These are phyloP conservation scores for Drosophila tanythrix DNA, from an alignment of 2,888 invertebrate species.

Conservation along the genomic window DNA sequence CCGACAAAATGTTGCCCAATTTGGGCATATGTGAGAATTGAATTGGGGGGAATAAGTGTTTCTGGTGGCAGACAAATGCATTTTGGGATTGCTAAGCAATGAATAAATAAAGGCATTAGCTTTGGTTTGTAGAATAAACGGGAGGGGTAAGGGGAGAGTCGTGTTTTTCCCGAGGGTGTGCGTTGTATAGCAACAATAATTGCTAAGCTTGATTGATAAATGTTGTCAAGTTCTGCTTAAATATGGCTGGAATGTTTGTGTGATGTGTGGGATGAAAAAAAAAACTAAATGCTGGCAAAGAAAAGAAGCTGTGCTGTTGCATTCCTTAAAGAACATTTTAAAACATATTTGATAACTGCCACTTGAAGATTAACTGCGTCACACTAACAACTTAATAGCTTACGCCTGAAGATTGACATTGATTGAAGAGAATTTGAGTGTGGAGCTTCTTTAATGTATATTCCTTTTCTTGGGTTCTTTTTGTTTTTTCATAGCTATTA, in stretches of 20 bases:
- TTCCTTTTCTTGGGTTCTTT: neutral
- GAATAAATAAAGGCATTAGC: constrained; percentile 37
- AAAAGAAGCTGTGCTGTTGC: neutral
- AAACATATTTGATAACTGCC: neutral
- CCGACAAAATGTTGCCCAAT: constrained; percentile 25
- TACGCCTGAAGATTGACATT: neutral
- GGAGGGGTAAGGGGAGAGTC: neutral
- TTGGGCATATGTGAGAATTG: constrained; percentile 47
- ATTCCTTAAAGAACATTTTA: neutral
- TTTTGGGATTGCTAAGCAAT: constrained; percentile 34
- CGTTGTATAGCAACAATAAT: constrained; percentile 18
- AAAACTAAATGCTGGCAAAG: neutral
- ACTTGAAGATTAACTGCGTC: neutral
- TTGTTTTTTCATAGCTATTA: neutral
- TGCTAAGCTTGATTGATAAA: constrained; percentile 50
- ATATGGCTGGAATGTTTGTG: constrained; percentile 1
- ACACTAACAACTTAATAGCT: neutral
- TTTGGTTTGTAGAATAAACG: neutral
- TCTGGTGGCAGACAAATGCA: constrained; percentile 15
- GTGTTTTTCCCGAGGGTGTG: neutral
- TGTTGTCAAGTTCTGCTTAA: constrained; percentile 19
- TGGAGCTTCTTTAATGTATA: neutral
- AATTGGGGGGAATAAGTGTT: neutral
- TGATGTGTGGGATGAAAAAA: constrained; percentile 20
- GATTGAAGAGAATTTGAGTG: neutral